Evolutionary conservation across 2,888 invertebrate genomes (phyloP).

Genomic region (Cantharis lateralis): DNA sequence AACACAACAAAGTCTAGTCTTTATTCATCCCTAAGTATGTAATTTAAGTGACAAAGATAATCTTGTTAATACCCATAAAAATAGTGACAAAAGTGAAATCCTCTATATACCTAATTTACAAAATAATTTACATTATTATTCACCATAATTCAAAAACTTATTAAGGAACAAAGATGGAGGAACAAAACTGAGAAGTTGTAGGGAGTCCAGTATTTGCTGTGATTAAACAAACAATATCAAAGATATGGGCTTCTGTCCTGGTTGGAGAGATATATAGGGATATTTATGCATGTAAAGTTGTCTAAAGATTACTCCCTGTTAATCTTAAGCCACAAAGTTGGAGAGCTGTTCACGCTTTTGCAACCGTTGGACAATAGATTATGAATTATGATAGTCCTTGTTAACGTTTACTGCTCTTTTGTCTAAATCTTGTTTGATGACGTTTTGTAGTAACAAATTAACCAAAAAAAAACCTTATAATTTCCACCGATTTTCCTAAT

Average conservation of each 20-base stretch:
- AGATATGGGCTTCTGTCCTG: slow-evolving; percentile 51
- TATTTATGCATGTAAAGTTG: slow-evolving; percentile 55
- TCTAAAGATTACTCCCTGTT: slow-evolving; percentile 54
- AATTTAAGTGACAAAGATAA: slow-evolving; percentile 22
- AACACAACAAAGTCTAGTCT: slow-evolving; percentile 21
- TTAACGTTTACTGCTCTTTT: slow-evolving; percentile 41
- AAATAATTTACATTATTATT: slow-evolving; percentile 9
- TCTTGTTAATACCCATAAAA: slow-evolving; percentile 8
- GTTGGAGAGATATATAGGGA: slow-evolving; percentile 47
- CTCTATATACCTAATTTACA: slow-evolving; percentile 2
- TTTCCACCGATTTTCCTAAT: neutral
- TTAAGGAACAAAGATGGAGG: slow-evolving; percentile 10
- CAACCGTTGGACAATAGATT: slow-evolving; percentile 49
- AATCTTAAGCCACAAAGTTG: slow-evolving; percentile 53
- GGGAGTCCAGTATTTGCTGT: slow-evolving; percentile 33
- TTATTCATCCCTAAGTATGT: slow-evolving; percentile 19
- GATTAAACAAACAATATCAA: slow-evolving; percentile 53
- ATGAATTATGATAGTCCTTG: slow-evolving; percentile 48
- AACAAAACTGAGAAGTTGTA: slow-evolving; percentile 11
- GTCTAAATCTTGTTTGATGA: slow-evolving; percentile 18
- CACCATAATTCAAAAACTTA: neutral
- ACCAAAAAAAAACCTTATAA: slow-evolving; percentile 4
- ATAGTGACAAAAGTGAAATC: slow-evolving; percentile 5
- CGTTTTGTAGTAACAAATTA: slow-evolving; percentile 23
- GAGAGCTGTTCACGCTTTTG: slow-evolving; percentile 50